These are phyloP conservation scores for Paracyprichromis sp. DNA, from an alignment of 2,113 vertebrate species.

Conservation along the genomic window DNA sequence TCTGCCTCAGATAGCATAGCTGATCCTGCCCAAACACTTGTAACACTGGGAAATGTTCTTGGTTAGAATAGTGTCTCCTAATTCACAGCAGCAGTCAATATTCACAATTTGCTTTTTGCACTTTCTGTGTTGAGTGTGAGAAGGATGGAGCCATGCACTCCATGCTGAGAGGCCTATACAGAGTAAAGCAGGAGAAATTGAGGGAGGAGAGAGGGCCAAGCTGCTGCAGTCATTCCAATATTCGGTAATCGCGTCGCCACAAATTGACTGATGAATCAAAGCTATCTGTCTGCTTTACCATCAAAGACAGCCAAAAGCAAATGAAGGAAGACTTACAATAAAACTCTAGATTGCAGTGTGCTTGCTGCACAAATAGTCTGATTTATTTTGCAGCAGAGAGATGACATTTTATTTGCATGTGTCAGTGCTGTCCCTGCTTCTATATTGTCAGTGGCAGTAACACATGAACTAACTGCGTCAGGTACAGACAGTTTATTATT, in stretches of 20 bases:
- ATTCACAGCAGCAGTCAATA: neutral
- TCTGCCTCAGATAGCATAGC: neutral
- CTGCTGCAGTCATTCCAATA: neutral
- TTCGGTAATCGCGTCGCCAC: conserved; percentile 16
- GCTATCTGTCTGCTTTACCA: neutral
- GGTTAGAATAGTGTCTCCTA: neutral
- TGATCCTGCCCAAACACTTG: neutral
- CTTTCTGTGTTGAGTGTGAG: neutral
- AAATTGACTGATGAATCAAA: conserved; percentile 39
- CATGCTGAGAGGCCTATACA: neutral
- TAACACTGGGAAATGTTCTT: neutral
- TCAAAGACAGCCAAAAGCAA: neutral
- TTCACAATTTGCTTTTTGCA: neutral
- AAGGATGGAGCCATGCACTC: neutral
- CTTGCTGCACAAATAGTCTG: neutral
- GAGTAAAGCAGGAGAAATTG: neutral
- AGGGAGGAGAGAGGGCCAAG: neutral
- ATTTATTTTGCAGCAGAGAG: neutral
- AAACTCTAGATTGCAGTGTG: neutral
- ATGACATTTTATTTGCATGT: neutral
- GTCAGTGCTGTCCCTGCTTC: neutral
- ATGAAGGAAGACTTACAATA: neutral
- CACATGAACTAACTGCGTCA: neutral
- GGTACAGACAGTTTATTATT: neutral
- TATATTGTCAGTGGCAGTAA: neutral